Evolutionary conservation across 2,888 invertebrate genomes (phyloP), one percentile per base, ranked within the genome.

Genomic region (Macrophya annulata): DNA sequence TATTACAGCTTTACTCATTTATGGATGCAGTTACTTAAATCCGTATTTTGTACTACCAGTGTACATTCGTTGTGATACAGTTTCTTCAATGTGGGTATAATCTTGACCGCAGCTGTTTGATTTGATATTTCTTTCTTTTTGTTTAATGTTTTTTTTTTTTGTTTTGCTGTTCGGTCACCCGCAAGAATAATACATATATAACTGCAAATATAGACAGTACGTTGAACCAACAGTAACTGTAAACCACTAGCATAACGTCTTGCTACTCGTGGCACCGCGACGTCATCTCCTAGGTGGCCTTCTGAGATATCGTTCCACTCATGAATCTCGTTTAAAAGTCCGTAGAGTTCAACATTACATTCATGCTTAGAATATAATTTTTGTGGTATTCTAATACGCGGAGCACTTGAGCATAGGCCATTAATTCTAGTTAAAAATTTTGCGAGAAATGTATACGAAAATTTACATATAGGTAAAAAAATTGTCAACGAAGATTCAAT

Each of bases 191-290:
- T 37, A 65, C 40, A 43, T 43, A 71, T 83, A 40, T 71, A 71
- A 83, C 83, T 62, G 62, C 40, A 43, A 87, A 87, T 87, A 86
- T 62, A 45, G 43, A 55, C 31, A 68, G 74, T 74, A 84, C 81
- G 68, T 85, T 85, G 81, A 84, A 84, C 62, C 85, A 65, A 59
- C 65, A 82, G 71, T 93, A 93, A 92, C 93, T 92, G 92, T 92
- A 91, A 88, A 91, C 87, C 88, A 86, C 87, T 87, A 87, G 87
- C 85, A 86, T 90, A 90, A 91, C 90, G 88, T 89, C 87, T 87
- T 40, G 48, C 65, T 87, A 86, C 59, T 83, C 85, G 87, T 84
- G 87, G 79, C 88, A 89, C 90, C 90, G 88, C 86, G 74, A 71
- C 85, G 85, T 87, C 85, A 87, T 86, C 86, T 87, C 77, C 43